phyloP scores from a whole-genome alignment of 2,797 vertebrate species.

The Acomys russatus region DNA sequence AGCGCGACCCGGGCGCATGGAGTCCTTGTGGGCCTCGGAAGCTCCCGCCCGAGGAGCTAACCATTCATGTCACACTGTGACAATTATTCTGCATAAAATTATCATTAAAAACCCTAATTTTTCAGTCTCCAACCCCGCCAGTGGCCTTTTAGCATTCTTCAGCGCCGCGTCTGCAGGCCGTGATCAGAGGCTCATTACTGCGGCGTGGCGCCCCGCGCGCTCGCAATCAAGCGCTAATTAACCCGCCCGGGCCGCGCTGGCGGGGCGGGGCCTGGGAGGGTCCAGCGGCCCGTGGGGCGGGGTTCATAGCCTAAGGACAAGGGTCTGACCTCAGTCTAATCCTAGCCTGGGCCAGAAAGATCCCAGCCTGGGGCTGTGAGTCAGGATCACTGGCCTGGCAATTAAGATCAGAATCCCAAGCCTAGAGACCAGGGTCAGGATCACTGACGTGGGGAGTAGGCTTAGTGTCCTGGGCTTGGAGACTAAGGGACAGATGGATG shows the following conservation, averaged over 20 bases:
- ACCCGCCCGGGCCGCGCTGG: background rate
- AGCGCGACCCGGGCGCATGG: background rate
- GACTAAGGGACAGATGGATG: background rate
- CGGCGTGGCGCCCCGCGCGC: slow-evolving; percentile 76
- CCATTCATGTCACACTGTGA: slow-evolving; percentile 84
- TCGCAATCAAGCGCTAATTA: slow-evolving; percentile 83
- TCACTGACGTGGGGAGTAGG: background rate
- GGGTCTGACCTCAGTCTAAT: background rate
- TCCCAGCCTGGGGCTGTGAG: background rate
- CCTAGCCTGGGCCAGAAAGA: background rate
- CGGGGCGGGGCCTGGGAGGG: background rate
- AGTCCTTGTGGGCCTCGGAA: background rate
- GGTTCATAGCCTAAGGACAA: too few relatives aligned
- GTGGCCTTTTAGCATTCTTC: slow-evolving; percentile 82
- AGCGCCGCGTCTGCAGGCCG: slow-evolving; percentile 47
- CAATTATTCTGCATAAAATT: slow-evolving; percentile 87
- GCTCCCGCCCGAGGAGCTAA: slow-evolving; percentile 74
- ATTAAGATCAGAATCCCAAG: background rate
- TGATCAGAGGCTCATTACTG: slow-evolving; percentile 80
- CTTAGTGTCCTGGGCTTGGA: background rate
- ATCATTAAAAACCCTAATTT: slow-evolving; percentile 86
- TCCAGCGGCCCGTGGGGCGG: background rate
- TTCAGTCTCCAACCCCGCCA: slow-evolving; percentile 80
- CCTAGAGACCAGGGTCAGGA: background rate
- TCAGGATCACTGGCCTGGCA: background rate